A percentile compares a stretch with the other conserved stretches of the same genome.
phyloP scores from a whole-genome alignment of 2,888 invertebrate species.

The Choreutis nemorana region DNA sequence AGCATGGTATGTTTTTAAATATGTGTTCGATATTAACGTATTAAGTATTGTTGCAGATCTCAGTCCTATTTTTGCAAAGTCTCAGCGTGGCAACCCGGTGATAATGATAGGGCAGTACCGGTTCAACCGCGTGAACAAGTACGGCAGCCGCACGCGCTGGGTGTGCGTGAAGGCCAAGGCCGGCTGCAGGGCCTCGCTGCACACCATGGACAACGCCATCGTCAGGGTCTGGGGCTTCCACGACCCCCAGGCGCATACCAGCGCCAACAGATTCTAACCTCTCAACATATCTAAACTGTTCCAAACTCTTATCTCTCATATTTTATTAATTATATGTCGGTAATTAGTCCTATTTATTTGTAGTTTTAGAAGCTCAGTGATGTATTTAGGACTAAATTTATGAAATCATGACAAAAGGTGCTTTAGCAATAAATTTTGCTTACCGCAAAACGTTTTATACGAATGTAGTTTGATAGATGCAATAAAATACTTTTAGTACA shows the following conservation, averaged over 20 bases:
- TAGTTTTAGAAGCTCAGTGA: too few relatives aligned
- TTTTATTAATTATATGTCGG: conserved; percentile 4
- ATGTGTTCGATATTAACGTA: conserved; percentile 16
- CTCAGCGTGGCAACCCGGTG: conserved; percentile 55
- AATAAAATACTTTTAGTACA: too few relatives aligned
- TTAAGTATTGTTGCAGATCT: conserved; percentile 37
- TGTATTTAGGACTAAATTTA: too few relatives aligned
- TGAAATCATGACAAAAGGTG: conserved; percentile 18
- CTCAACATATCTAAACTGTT: conserved; percentile 1
- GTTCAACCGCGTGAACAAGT: conserved; percentile 55
- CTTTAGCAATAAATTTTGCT: conserved; percentile 19
- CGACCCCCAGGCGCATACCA: conserved; percentile 49
- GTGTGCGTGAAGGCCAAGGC: conserved; percentile 58
- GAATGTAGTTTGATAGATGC: too few relatives aligned
- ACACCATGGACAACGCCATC: conserved; percentile 55
- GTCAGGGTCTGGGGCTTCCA: conserved; percentile 58
- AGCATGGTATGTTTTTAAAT: neutral
- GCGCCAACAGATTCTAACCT: conserved; percentile 44
- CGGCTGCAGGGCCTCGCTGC: conserved; percentile 52
- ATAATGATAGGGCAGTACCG: conserved; percentile 60
- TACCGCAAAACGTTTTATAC: conserved; percentile 20
- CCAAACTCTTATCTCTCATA: conserved; percentile 2
- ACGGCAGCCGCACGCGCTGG: conserved; percentile 51
- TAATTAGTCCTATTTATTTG: neutral
- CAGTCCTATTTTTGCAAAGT: conserved; percentile 52